These are phyloP conservation scores for Mactromeris polynyma DNA, from an alignment of 2,888 invertebrate species.

Conservation along the genomic window DNA sequence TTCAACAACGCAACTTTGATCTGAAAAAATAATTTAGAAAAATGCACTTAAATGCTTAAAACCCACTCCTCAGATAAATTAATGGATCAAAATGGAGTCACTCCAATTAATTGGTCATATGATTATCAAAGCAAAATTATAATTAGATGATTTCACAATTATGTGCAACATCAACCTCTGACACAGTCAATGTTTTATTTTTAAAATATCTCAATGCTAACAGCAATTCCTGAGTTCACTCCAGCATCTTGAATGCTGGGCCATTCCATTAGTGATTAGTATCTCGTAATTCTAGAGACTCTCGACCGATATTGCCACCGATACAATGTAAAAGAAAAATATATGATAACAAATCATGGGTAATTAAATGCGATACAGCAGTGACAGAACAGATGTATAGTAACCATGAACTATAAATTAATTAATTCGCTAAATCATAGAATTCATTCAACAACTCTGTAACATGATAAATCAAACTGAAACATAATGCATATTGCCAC, in stretches of 20 bases:
- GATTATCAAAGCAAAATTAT: too few relatives aligned
- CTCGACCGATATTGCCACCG: background rate
- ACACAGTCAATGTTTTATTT: background rate
- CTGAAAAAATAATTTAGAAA: too few relatives aligned
- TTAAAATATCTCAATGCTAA: background rate
- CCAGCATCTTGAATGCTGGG: background rate
- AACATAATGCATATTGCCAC: background rate
- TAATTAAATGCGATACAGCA: background rate
- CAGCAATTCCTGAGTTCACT: conserved; percentile 1
- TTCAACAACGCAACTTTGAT: too few relatives aligned
- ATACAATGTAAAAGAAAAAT: background rate
- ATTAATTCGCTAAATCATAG: background rate
- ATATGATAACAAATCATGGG: background rate
- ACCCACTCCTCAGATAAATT: too few relatives aligned
- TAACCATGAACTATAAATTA: background rate
- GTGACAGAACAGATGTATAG: background rate
- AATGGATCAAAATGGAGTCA: too few relatives aligned
- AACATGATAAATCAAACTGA: background rate
- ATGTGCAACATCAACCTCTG: too few relatives aligned
- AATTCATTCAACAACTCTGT: background rate
- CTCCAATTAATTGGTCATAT: too few relatives aligned
- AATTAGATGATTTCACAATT: too few relatives aligned
- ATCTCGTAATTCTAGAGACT: background rate
- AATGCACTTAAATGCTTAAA: too few relatives aligned
- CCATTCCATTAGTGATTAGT: background rate